These are phyloP conservation scores for Drosophila subsilvestris DNA, from an alignment of 2,888 invertebrate genomes.

Conservation along the genomic window DNA sequence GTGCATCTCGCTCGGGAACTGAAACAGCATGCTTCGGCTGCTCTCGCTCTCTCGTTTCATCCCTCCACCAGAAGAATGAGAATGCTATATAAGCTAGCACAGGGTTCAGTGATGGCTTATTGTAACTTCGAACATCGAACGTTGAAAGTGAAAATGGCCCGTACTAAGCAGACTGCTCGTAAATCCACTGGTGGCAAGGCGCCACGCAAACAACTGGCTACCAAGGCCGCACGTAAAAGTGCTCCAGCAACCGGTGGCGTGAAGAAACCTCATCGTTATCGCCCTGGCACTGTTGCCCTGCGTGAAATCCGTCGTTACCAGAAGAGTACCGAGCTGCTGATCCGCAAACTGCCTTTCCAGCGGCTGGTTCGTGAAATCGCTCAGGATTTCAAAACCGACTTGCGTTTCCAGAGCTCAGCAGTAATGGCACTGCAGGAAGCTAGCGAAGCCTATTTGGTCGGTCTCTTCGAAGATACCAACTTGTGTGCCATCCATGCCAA, in stretches of 20 bases:
- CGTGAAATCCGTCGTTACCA: conserved; percentile 41
- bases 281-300: conserved; percentile 36
- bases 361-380: conserved; percentile 30
- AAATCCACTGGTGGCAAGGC: conserved; percentile 42
- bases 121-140: too few species aligned
- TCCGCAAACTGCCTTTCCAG: too few species aligned
- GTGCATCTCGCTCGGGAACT: too few species aligned
- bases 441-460: conserved; percentile 2
- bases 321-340: conserved; percentile 37
- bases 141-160: too few species aligned
- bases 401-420: neutral
- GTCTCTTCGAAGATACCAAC: conserved; percentile 11
- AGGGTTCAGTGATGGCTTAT: too few species aligned
- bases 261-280: conserved; percentile 38
- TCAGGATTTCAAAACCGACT: conserved; percentile 42
- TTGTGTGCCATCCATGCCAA: conserved; percentile 2
- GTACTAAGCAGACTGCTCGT: conserved; percentile 1
- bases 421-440: neutral
- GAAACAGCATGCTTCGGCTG: too few species aligned
- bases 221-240: conserved; percentile 43
- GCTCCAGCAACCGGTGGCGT: conserved; percentile 37
- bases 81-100: too few species aligned
- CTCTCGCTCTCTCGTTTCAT: too few species aligned
- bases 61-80: too few species aligned
- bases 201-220: conserved; percentile 46